Percentiles rank a stretch among this genome's conserved stretches.
Conservation (phyloP, 2,113 vertebrate genomes). For the Scolopax mira region DNA sequence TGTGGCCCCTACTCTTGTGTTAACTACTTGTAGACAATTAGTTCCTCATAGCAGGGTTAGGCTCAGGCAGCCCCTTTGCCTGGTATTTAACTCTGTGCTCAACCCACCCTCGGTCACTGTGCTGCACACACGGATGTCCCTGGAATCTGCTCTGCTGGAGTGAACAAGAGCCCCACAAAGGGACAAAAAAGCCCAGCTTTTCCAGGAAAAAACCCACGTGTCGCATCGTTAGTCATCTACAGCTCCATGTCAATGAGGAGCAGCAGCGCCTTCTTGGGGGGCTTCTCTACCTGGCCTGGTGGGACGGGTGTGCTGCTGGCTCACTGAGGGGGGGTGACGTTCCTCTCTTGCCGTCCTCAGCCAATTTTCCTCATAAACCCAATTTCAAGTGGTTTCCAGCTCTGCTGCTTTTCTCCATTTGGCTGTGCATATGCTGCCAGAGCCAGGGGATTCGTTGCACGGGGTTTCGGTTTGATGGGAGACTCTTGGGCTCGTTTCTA, state of each 20-base stretch:
- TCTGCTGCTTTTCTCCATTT: background rate
- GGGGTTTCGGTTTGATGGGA: background rate
- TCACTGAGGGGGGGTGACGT: fast-evolving
- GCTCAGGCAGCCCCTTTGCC: background rate
- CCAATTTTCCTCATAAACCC: background rate
- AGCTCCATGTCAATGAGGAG: background rate
- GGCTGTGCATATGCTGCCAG: background rate
- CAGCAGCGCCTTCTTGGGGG: background rate
- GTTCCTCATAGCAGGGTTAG: background rate
- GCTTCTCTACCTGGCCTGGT: background rate
- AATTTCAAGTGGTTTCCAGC: background rate
- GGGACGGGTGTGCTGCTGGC: background rate
- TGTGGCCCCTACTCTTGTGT: fast-evolving
- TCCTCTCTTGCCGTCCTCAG: background rate
- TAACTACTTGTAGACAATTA: background rate
- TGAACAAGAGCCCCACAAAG: background rate
- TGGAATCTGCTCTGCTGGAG: background rate
- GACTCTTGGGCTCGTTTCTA: fast-evolving
- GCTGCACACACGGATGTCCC: background rate
- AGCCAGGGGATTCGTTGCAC: background rate
- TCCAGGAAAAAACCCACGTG: fast-evolving
- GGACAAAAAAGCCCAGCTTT: background rate
- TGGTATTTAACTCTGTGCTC: background rate
- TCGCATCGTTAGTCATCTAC: fast-evolving
- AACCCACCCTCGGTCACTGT: fast-evolving